These are phyloP conservation scores for Piprites chloris DNA, from an alignment of 2,113 vertebrate species.

Conservation along the genomic window DNA sequence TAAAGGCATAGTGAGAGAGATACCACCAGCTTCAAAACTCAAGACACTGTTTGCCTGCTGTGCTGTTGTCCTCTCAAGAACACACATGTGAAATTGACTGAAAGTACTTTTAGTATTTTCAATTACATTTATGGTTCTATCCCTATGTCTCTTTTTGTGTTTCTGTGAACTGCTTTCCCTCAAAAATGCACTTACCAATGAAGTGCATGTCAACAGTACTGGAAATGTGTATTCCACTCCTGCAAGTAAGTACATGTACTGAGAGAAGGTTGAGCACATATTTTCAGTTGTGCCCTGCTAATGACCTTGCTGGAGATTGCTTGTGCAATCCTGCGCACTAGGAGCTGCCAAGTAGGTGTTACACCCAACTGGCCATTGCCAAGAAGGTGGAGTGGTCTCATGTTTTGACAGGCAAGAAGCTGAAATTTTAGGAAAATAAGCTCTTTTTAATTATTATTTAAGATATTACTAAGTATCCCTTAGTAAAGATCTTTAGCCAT, in stretches of 20 bases:
- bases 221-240: background rate
- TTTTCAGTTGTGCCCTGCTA: background rate
- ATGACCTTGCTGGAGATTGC: background rate
- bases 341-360: background rate
- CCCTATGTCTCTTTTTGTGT: background rate
- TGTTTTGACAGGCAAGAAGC: background rate
- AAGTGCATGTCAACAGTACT: background rate
- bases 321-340: accelerated
- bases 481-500: background rate
- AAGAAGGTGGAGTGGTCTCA: background rate
- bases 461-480: background rate
- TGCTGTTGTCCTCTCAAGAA: background rate
- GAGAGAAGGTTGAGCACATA: background rate
- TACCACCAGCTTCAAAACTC: background rate
- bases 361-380: background rate
- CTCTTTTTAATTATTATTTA: background rate
- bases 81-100: background rate
- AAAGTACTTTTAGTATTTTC: background rate
- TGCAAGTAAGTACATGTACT: background rate
- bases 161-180: background rate
- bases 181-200: background rate
- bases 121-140: background rate
- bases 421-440: background rate
- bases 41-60: background rate
- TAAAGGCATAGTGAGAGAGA: background rate